Conservation (phyloP, 2,797 vertebrate species). For the Pyrocephalus nanus region DNA sequence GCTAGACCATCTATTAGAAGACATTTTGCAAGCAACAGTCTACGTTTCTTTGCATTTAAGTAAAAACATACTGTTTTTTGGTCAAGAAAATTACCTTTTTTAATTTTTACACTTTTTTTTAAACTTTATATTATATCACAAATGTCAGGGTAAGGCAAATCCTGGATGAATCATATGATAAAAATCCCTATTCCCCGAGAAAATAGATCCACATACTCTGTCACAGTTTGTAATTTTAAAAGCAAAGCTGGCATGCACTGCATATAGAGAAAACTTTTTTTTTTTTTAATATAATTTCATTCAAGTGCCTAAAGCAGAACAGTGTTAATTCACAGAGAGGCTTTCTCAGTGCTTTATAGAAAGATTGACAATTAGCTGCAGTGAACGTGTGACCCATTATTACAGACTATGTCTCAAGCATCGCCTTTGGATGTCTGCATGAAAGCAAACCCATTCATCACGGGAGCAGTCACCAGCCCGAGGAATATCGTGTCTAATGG, state of each 20-base stretch:
- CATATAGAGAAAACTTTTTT: slow-evolving; percentile 71
- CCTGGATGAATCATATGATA: slow-evolving; percentile 81
- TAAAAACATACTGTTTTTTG: slow-evolving; percentile 75
- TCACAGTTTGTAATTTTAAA: slow-evolving; percentile 79
- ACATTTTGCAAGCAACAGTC: slow-evolving; percentile 84
- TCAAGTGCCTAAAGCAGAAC: slow-evolving; percentile 80
- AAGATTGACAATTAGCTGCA: slow-evolving; percentile 70
- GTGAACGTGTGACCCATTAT: slow-evolving; percentile 55
- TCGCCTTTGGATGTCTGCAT: slow-evolving; percentile 50
- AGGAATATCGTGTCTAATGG: slow-evolving; percentile 6
- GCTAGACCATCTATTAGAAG: slow-evolving; percentile 79
- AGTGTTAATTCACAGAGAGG: slow-evolving; percentile 75
- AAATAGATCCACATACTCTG: slow-evolving; percentile 81
- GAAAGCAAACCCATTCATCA: slow-evolving; percentile 51
- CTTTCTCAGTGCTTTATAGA: slow-evolving; percentile 73
- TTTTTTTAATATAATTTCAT: slow-evolving; percentile 53
- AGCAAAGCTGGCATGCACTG: slow-evolving; percentile 88
- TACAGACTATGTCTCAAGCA: slow-evolving; percentile 35
- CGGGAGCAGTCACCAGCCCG: slow-evolving; percentile 42
- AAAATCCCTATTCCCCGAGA: slow-evolving; percentile 85
- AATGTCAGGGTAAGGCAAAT: slow-evolving; percentile 94
- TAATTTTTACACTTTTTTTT: background rate
- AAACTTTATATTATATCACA: slow-evolving; percentile 76
- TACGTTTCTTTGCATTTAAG: slow-evolving; percentile 80
- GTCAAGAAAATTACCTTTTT: slow-evolving; percentile 75